Percentiles rank a stretch among this genome's conserved stretches.
These are phyloP conservation scores for Tonatia bakeri DNA, from an alignment of 2,113 vertebrate genomes.

Conservation along the genomic window DNA sequence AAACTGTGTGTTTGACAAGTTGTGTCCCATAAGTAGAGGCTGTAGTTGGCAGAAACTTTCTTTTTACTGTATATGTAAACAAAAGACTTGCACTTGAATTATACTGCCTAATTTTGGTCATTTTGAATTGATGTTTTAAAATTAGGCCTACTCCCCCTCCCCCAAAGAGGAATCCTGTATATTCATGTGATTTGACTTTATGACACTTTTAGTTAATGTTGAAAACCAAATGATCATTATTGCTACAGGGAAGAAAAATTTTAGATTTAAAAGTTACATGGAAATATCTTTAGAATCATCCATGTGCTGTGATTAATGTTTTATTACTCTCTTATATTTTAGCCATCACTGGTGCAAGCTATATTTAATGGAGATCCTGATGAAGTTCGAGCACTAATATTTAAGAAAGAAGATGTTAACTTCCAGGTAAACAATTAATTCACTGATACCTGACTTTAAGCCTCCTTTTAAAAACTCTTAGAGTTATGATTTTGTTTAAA, in stretches of 20 bases:
- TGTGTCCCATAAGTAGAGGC: not conserved
- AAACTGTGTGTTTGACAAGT: not conserved
- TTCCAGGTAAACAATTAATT: slow-evolving; percentile 88
- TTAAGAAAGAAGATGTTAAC: slow-evolving; percentile 99
- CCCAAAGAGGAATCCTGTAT: not conserved
- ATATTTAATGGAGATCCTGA: slow-evolving; percentile 99
- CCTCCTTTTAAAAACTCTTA: not conserved
- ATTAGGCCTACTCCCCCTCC: not conserved
- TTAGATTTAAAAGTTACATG: slow-evolving; percentile 31
- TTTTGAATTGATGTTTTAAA: not conserved
- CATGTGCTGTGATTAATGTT: slow-evolving; percentile 37
- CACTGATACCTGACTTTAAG: slow-evolving; percentile 45
- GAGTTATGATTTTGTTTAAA: slow-evolving; percentile 25
- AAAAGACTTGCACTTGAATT: not conserved
- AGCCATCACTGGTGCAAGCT: slow-evolving; percentile 98
- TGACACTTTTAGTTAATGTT: slow-evolving; percentile 17
- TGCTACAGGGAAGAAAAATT: not conserved
- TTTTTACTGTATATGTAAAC: not conserved
- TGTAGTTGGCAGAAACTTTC: slow-evolving; percentile 6
- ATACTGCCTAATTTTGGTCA: not conserved
- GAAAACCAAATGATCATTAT: not conserved
- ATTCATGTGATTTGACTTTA: not conserved
- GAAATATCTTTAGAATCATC: not conserved
- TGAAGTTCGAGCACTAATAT: slow-evolving; percentile 98
- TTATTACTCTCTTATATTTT: slow-evolving; percentile 73